phyloP scores from a whole-genome alignment of 2,888 invertebrate species.

The Apotomis betuletana region DNA sequence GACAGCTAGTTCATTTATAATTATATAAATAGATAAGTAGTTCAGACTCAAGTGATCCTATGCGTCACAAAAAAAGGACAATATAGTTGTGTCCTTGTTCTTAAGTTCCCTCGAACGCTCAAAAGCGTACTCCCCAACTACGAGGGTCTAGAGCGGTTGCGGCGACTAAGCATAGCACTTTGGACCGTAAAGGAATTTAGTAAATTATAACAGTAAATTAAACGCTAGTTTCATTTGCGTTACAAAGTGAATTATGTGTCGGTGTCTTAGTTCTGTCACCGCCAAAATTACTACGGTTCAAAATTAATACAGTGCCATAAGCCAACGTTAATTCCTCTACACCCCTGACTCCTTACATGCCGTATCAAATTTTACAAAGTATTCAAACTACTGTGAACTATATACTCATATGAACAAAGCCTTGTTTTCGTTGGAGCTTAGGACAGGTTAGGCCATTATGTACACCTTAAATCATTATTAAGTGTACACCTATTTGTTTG shows the following conservation, averaged over 20 bases:
- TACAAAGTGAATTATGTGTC: conserved; percentile 82
- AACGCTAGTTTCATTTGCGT: conserved; percentile 82
- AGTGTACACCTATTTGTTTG: conserved; percentile 81
- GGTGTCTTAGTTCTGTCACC: conserved; percentile 84
- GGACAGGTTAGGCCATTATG: conserved; percentile 57
- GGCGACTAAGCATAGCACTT: conserved; percentile 50
- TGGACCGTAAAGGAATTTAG: conserved; percentile 76
- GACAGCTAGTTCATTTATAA: background rate
- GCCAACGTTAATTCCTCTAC: conserved; percentile 78
- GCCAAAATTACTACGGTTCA: conserved; percentile 83
- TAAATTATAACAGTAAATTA: conserved; percentile 83
- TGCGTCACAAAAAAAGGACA: background rate
- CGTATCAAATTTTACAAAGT: conserved; percentile 73
- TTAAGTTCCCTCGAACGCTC: background rate
- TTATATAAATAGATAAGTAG: background rate
- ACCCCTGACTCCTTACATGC: conserved; percentile 72
- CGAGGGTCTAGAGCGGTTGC: conserved; percentile 19
- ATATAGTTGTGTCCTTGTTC: background rate
- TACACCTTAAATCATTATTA: conserved; percentile 72
- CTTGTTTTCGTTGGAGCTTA: conserved; percentile 41
- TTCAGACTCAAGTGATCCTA: background rate
- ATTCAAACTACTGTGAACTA: conserved; percentile 50
- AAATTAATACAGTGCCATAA: conserved; percentile 84
- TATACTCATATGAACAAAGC: conserved; percentile 48
- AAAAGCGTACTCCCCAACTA: background rate